Base-by-base conservation (phyloP, 2,113 vertebrate genomes). In the Notothenia rossii region DNA sequence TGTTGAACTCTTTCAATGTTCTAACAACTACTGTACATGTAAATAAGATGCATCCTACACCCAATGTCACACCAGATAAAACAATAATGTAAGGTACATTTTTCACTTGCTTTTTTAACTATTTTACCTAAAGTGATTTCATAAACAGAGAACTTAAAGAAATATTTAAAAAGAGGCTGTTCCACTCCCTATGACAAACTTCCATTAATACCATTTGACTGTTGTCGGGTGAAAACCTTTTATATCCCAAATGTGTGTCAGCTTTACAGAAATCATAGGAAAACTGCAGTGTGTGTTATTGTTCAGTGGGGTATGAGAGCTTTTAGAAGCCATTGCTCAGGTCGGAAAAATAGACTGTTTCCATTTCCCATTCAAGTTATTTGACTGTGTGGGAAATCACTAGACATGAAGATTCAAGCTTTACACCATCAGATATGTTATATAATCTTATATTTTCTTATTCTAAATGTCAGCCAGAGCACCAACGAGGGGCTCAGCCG, bases 211-310 rank as follows among this genome's bases (percentile, higher is more conserved):
- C 6, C 49, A 10, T 59, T 10, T 18, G 29, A 67, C 15, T 50
- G 7, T 25, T 74, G 58, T 64, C 1, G 13, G 7, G 50, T 77
- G 62, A 71, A 87, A 75, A 51, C 40, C 71, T 69, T 88, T 71
- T 17, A 81, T 53, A 51, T 67, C 25, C 8, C 22, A 75, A 75
- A 75, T 73, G 71, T 72, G n/a, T 89, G 81, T 75, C 79, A 82
- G 59, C 54, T 76, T 79, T 76, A 73, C 62, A 70, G 54, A 18
- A 77, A 18, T 36, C 70, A 46, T 17, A 13, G 43, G 15, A 36
- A 8, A n/a, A 36, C 33, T 49, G 61, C 49, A 72, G 18, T 51
- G 18, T 55, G 79, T 67, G 48, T 75, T 50, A 63, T 75, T 77
- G 62, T 58, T 77, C 77, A 75, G 69, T 25, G 50, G 4, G 7